Conservation (phyloP, 1,140 invertebrate genomes). For the Eumeta japonica region DNA sequence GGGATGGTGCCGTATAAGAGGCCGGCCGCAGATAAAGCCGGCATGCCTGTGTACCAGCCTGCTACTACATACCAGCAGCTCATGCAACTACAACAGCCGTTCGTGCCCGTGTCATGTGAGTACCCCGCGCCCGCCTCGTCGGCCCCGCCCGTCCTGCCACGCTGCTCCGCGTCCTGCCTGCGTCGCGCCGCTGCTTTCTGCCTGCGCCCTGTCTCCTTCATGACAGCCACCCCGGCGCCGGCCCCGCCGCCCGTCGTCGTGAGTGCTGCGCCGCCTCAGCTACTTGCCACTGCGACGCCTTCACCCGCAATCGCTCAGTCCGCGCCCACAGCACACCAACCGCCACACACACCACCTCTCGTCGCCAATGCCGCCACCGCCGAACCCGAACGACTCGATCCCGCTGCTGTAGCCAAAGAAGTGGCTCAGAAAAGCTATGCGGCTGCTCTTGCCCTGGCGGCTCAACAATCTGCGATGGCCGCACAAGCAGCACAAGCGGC, state of each 20-base stretch:
- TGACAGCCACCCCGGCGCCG: constrained; percentile 48
- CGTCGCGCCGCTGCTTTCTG: constrained; percentile 20
- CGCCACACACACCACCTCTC: constrained; percentile 17
- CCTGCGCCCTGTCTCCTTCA: constrained; percentile 20
- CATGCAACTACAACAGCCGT: constrained; percentile 92
- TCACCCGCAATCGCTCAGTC: constrained; percentile 35
- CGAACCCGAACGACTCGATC: constrained; percentile 48
- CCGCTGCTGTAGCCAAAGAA: constrained; percentile 69
- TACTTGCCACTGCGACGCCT: constrained; percentile 29
- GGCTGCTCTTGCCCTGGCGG: constrained; percentile 45
- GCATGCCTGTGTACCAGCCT: constrained; percentile 92
- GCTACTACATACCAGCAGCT: constrained; percentile 91
- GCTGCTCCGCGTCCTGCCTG: constrained; percentile 20
- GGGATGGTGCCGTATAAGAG: constrained; percentile 91
- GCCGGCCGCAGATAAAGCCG: constrained; percentile 91
- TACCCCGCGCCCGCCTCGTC: constrained; percentile 72
- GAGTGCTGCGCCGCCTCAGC: constrained; percentile 16
- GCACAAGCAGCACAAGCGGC: too few species aligned
- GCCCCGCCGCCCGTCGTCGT: constrained; percentile 19
- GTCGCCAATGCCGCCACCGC: constrained; percentile 38
- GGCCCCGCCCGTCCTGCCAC: constrained; percentile 53
- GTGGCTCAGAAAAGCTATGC: constrained; percentile 77
- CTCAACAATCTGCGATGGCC: constrained; percentile 44
- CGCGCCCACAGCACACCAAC: constrained; percentile 18
- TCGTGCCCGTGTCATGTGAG: constrained; percentile 91